phyloP scores from a whole-genome alignment of 2,797 vertebrate species.

The Lophura swinhoii region DNA sequence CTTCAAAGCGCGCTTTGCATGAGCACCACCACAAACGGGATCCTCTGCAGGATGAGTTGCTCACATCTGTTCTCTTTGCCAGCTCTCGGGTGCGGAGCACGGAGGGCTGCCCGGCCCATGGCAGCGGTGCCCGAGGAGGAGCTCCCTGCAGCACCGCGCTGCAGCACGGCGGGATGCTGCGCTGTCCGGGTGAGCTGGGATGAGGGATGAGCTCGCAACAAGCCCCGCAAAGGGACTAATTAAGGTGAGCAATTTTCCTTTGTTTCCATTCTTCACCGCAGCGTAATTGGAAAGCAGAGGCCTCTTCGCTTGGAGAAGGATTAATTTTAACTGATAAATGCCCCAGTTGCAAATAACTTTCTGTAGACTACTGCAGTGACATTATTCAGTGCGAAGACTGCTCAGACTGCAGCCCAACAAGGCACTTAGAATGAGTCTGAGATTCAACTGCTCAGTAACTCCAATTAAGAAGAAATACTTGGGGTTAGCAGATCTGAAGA shows the following conservation, averaged over 20 bases:
- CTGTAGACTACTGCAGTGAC: neutral
- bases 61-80: fast-evolving
- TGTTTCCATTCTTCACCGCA: constrained; percentile 4
- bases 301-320: neutral
- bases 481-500: neutral
- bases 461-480: neutral
- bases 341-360: neutral
- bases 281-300: constrained; percentile 48
- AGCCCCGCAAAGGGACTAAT: constrained; percentile 23
- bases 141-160: fast-evolving
- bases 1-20: fast-evolving
- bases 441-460: fast-evolving
- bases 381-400: fast-evolving
- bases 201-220: neutral
- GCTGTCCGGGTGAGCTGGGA: fast-evolving
- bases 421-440: neutral
- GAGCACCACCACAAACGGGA: fast-evolving
- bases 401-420: neutral
- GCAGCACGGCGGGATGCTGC: fast-evolving
- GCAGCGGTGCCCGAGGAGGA: neutral
- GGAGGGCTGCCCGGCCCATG: no score
- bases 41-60: fast-evolving
- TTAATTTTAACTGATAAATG: constrained; percentile 30
- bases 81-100: fast-evolving
- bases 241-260: constrained; percentile 6